Evolutionary conservation across 2,797 vertebrate genomes (phyloP).

Genomic region (Gymnoscopelus braueri): DNA sequence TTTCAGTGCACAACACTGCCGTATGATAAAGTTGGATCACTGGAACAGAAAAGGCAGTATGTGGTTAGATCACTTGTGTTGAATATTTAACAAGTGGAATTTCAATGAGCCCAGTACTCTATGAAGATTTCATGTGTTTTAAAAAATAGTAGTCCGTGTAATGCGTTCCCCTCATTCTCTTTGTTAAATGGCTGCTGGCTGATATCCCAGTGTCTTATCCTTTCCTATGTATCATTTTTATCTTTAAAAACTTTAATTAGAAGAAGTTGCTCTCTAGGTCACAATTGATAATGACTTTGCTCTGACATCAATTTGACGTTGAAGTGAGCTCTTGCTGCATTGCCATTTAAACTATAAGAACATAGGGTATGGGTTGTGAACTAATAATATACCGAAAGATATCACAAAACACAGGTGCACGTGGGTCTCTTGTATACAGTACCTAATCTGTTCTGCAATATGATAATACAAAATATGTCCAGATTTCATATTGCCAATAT

Average conservation of each 20-base stretch:
- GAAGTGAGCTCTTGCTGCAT: not conserved
- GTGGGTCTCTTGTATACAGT: not conserved
- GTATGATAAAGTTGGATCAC: not conserved
- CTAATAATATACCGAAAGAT: not conserved
- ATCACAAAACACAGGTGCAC: constrained; percentile 6
- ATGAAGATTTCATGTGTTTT: constrained; percentile 10
- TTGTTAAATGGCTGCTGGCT: not conserved
- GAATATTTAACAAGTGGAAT: constrained; percentile 40
- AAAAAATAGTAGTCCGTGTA: not conserved
- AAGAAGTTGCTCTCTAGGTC: not conserved
- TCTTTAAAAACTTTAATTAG: constrained; percentile 1
- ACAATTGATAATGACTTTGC: not conserved
- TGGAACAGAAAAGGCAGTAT: constrained; percentile 22
- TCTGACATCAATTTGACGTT: constrained; percentile 3
- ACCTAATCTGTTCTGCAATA: constrained; percentile 8
- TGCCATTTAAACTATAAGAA: not conserved
- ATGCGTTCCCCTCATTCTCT: not conserved
- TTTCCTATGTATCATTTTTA: constrained; percentile 1
- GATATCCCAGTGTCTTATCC: not conserved
- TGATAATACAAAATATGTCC: constrained; percentile 6
- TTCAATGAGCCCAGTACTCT: constrained; percentile 17
- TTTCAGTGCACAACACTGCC: not conserved
- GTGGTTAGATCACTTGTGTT: constrained; percentile 16
- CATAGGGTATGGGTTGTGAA: no score
- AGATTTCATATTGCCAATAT: constrained; percentile 17